These are phyloP conservation scores for Trissolcus brochymenae DNA, from an alignment of 2,888 invertebrate genomes.

Conservation along the genomic window DNA sequence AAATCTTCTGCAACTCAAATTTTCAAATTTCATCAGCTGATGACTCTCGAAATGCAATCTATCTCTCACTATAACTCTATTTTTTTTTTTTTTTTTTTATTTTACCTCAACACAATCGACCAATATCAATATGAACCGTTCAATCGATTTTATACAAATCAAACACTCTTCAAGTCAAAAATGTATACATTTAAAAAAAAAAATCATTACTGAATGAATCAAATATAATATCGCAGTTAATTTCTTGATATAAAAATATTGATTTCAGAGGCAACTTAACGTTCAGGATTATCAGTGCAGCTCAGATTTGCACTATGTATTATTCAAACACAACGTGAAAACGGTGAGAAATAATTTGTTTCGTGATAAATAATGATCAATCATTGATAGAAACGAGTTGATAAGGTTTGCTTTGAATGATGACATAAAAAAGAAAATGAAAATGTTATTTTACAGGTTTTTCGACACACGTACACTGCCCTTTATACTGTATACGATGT, in stretches of 20 bases:
- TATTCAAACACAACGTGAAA: constrained; percentile 93
- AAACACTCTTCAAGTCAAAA: not conserved
- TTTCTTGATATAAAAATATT: constrained; percentile 19
- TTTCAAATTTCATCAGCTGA: too few relatives aligned
- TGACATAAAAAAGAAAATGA: not conserved
- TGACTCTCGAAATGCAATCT: too few relatives aligned
- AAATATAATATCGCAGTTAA: too few relatives aligned
- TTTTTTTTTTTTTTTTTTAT: too few relatives aligned
- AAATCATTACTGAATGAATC: too few relatives aligned
- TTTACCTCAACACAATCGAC: too few relatives aligned
- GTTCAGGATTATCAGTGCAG: constrained; percentile 92
- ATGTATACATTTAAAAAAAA: too few relatives aligned
- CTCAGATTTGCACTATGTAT: constrained; percentile 89
- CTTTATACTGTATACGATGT: constrained; percentile 95
- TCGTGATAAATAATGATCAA: constrained; percentile 20
- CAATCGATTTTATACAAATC: too few relatives aligned
- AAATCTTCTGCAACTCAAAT: too few relatives aligned
- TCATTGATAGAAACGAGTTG: not conserved
- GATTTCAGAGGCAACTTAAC: constrained; percentile 88
- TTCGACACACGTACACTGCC: constrained; percentile 90
- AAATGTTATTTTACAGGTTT: constrained; percentile 81
- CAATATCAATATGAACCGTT: too few relatives aligned
- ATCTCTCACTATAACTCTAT: too few relatives aligned
- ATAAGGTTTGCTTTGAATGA: not conserved
- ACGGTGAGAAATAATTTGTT: constrained; percentile 80